A percentile compares a stretch with the other conserved stretches of the same genome.
phyloP scores from a whole-genome alignment of 2,113 vertebrate species.

The Neotragus pygmaeus region DNA sequence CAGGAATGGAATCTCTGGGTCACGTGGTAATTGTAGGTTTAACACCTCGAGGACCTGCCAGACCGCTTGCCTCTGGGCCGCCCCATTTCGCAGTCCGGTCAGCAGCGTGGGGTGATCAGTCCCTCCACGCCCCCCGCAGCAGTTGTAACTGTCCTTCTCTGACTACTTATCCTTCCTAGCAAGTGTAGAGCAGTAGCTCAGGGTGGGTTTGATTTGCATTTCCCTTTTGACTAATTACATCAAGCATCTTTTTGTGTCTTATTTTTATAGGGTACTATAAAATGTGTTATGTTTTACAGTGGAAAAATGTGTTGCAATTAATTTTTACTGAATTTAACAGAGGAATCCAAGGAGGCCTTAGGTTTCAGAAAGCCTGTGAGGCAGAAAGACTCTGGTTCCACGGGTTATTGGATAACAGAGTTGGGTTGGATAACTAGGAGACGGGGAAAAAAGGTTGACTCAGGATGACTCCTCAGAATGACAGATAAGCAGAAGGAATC shows the following conservation, averaged over 20 bases:
- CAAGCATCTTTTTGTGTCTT: not conserved
- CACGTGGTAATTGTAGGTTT: not conserved
- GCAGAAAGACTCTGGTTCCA: not conserved
- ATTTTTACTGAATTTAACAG: not conserved
- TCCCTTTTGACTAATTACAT: not conserved
- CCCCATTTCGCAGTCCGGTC: no score
- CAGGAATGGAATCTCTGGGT: not conserved
- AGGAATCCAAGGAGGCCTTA: not conserved
- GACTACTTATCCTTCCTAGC: not conserved
- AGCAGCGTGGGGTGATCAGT: accelerated
- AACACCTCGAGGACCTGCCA: not conserved
- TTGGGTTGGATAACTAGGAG: not conserved
- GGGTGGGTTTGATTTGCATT: not conserved
- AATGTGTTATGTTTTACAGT: not conserved
- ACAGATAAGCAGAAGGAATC: not conserved
- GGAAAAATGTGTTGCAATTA: not conserved
- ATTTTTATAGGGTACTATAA: not conserved
- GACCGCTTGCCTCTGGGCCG: accelerated
- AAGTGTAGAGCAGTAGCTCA: not conserved
- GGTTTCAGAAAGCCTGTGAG: not conserved
- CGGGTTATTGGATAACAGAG: not conserved
- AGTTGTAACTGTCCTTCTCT: not conserved
- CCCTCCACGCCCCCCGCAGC: not conserved
- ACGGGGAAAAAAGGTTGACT: accelerated
- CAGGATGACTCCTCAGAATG: not conserved